phyloP scores from a whole-genome alignment of 2,797 vertebrate genomes.

The Uromys caudimaculatus region DNA sequence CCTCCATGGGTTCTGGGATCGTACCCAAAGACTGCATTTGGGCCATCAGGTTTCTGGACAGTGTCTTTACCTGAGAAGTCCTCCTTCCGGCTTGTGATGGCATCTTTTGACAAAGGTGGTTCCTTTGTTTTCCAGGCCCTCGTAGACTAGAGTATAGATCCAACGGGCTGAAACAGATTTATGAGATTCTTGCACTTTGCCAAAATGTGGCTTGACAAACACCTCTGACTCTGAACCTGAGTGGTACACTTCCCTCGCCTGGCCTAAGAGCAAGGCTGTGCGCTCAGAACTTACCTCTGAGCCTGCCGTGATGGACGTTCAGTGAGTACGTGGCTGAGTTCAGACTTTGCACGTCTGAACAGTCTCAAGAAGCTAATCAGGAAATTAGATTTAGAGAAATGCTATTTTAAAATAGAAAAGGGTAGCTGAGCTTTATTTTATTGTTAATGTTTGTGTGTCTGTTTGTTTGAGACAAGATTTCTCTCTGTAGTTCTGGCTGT shows the following conservation, averaged over 20 bases:
- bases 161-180: background rate
- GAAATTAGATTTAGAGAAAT: background rate
- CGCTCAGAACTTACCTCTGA: background rate
- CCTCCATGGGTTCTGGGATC: background rate
- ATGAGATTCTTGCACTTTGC: constrained; percentile 43
- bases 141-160: constrained; percentile 2
- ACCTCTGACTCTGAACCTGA: constrained; percentile 19
- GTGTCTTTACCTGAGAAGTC: background rate
- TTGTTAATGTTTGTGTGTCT: background rate
- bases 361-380: background rate
- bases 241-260: background rate
- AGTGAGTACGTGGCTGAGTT: background rate
- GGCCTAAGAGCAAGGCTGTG: background rate
- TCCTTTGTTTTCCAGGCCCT: constrained; percentile 48
- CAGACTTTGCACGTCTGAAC: background rate
- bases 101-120: constrained; percentile 56
- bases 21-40: background rate
- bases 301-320: background rate
- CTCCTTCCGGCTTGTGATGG: background rate
- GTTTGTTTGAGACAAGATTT: background rate
- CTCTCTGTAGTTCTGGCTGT: background rate
- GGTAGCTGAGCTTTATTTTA: background rate
- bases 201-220: constrained; percentile 32
- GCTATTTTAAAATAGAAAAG: background rate
- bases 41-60: background rate